A percentile compares a stretch with the other conserved stretches of the same genome.
phyloP scores from a whole-genome alignment of 37 sponge, comb jelly and placozoan species.

The Chondrosia reniformis region DNA sequence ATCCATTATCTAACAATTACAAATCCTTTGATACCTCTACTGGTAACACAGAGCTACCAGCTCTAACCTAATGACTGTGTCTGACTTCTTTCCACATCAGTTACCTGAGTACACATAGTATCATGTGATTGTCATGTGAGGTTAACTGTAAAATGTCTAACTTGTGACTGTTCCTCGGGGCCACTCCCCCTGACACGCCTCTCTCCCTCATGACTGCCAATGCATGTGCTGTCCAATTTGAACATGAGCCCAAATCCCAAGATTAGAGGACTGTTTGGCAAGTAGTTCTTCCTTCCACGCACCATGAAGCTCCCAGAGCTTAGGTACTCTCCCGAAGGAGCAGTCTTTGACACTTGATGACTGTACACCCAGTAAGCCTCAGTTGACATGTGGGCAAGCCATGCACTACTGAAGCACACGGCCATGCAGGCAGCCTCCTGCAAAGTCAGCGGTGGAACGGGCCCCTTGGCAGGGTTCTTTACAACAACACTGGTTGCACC shows the following conservation, averaged over 20 bases:
- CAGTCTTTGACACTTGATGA: constrained; percentile 96
- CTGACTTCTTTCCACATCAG: too few species aligned
- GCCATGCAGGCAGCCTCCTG: constrained; percentile 95
- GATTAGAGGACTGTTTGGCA: constrained; percentile 82
- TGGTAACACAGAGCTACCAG: too few species aligned
- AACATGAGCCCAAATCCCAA: constrained; percentile 93
- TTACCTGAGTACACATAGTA: too few species aligned
- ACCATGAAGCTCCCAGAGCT: constrained; percentile 99
- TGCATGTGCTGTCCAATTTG: constrained; percentile 78
- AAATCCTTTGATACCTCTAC: too few species aligned
- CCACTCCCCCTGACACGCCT: constrained; percentile 36
- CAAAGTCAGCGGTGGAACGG: constrained; percentile 85
- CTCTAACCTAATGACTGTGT: too few species aligned
- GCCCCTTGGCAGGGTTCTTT: constrained; percentile 81
- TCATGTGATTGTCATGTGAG: too few species aligned
- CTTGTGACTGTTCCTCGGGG: too few species aligned
- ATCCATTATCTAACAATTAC: too few species aligned
- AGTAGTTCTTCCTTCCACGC: constrained; percentile 96
- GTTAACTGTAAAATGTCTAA: too few species aligned
- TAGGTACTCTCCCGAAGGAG: constrained; percentile 96
- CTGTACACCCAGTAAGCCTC: constrained; percentile 95
- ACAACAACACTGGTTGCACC: constrained; percentile 92
- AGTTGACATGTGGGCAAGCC: constrained; percentile 88
- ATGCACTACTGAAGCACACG: constrained; percentile 93
- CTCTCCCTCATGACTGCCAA: constrained; percentile 73